Percentiles rank a stretch among this genome's conserved stretches.
These are phyloP conservation scores for Columbina picui DNA, from an alignment of 2,113 vertebrate genomes.

Conservation along the genomic window DNA sequence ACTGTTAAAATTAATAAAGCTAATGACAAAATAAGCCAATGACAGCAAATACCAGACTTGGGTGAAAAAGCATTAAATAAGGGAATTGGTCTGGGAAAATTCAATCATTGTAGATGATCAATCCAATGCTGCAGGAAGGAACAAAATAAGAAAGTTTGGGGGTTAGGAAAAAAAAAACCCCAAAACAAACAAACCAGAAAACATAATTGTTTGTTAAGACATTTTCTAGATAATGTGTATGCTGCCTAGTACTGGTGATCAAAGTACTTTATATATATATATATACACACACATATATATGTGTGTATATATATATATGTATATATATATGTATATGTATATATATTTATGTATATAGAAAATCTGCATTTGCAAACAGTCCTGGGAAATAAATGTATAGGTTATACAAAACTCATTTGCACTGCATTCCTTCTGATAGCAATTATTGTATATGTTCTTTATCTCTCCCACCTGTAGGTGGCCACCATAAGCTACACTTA, in stretches of 20 bases:
- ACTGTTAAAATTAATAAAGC: neutral
- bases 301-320: neutral
- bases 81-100: neutral
- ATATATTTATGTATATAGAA: neutral
- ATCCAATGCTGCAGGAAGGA: neutral
- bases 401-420: neutral
- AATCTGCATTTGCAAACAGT: neutral
- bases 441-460: slow-evolving; percentile 58
- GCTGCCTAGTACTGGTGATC: neutral
- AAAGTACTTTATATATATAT: neutral
- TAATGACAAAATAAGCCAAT: neutral
- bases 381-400: neutral
- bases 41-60: neutral
- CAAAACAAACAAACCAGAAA: neutral
- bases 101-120: neutral
- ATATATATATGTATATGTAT: neutral
- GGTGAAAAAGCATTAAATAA: neutral
- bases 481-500: slow-evolving; percentile 81
- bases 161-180: neutral
- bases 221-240: neutral
- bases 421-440: neutral
- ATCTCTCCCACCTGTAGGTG: slow-evolving; percentile 81
- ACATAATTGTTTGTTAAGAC: neutral
- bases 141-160: neutral
- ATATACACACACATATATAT: too few relatives aligned